These are phyloP conservation scores for Archips crataeganus DNA, from an alignment of 2,888 invertebrate genomes.

Conservation along the genomic window DNA sequence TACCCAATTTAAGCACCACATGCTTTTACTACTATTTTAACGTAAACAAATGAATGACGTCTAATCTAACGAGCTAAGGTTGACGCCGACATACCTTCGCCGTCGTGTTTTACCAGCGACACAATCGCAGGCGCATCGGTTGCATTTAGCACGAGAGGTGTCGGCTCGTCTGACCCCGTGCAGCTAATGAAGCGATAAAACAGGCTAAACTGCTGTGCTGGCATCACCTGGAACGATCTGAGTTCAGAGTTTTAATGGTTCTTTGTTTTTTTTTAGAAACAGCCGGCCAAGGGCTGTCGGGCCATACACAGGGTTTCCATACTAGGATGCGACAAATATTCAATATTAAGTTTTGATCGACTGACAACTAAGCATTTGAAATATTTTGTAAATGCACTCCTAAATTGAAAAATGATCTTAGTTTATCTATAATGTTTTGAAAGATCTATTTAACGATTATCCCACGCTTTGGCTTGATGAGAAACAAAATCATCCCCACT, in stretches of 20 bases:
- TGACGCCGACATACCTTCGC: slow-evolving; percentile 16
- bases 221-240: slow-evolving; percentile 50
- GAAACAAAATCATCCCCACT: too few relatives aligned
- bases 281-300: too few relatives aligned
- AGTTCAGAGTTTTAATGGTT: slow-evolving; percentile 36
- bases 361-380: too few relatives aligned
- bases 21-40: not conserved
- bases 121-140: slow-evolving; percentile 71
- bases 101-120: slow-evolving; percentile 42
- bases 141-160: slow-evolving; percentile 77
- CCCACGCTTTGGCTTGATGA: too few relatives aligned
- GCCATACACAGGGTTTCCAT: too few relatives aligned
- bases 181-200: slow-evolving; percentile 70
- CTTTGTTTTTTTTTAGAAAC: not conserved
- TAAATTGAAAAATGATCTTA: too few relatives aligned
- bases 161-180: slow-evolving; percentile 57
- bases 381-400: too few relatives aligned
- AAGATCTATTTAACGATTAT: too few relatives aligned
- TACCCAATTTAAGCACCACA: not conserved
- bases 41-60: not conserved
- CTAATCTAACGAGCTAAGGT: not conserved
- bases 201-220: slow-evolving; percentile 43
- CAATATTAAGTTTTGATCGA: too few relatives aligned
- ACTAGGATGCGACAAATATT: too few relatives aligned
- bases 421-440: too few relatives aligned